Evolutionary conservation across 2,888 invertebrate genomes (phyloP).

Genomic region (Caenorhabditis japonica): DNA sequence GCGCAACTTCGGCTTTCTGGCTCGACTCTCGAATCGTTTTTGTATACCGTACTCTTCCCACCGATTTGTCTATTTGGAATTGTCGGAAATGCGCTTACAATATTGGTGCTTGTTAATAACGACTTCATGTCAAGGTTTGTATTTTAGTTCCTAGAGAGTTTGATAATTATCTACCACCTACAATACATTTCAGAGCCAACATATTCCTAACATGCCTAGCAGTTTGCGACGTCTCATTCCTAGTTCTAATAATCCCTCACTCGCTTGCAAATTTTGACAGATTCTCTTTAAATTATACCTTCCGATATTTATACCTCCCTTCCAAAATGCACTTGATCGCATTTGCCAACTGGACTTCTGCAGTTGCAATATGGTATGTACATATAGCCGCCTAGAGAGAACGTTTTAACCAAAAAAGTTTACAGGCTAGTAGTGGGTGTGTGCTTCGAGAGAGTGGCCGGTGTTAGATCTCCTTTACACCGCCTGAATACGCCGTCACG

Average conservation of each 20-base stretch:
- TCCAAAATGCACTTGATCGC: slow-evolving; percentile 70
- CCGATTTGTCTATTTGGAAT: slow-evolving; percentile 67
- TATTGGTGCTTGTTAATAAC: slow-evolving; percentile 67
- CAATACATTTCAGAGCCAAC: slow-evolving; percentile 66
- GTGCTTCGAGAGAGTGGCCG: slow-evolving; percentile 71
- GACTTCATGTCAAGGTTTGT: slow-evolving; percentile 69
- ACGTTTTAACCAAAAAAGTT: slow-evolving; percentile 1
- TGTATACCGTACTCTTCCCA: slow-evolving; percentile 64
- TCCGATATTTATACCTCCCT: slow-evolving; percentile 69
- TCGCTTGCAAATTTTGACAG: slow-evolving; percentile 72
- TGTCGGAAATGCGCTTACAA: slow-evolving; percentile 68
- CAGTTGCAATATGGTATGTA: slow-evolving; percentile 71
- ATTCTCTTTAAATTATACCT: slow-evolving; percentile 64
- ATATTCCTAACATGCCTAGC: slow-evolving; percentile 72
- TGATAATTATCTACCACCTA: not conserved
- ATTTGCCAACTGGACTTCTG: slow-evolving; percentile 74
- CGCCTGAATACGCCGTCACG: slow-evolving; percentile 55
- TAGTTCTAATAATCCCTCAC: slow-evolving; percentile 72
- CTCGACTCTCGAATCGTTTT: slow-evolving; percentile 64
- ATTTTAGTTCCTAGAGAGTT: not conserved
- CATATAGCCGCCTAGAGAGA: not conserved
- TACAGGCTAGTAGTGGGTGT: slow-evolving; percentile 72
- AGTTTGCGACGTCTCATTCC: slow-evolving; percentile 73
- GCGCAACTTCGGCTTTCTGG: slow-evolving; percentile 63
- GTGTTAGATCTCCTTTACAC: slow-evolving; percentile 70